Conservation (phyloP, 37 sponge, comb jelly and placozoan species). For the Aphrocallistes beatrix region DNA sequence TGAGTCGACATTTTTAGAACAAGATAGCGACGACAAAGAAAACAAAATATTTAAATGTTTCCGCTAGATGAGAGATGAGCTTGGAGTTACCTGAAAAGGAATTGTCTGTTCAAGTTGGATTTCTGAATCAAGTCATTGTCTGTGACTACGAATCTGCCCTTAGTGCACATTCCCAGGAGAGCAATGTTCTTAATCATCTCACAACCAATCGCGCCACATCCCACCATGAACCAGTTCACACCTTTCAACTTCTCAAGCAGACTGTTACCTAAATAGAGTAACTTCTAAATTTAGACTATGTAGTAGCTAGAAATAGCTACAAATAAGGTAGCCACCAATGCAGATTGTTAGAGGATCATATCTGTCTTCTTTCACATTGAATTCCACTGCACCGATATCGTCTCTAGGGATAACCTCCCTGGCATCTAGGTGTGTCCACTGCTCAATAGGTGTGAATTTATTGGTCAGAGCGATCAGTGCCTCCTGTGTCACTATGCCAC, state of each 20-base stretch:
- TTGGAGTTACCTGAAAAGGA: conserved; percentile 77
- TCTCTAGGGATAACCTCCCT: not conserved
- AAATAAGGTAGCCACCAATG: conserved; percentile 33
- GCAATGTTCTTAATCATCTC: conserved; percentile 94
- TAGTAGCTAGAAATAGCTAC: not conserved
- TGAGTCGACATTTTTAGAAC: too few species aligned
- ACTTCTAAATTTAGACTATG: not conserved
- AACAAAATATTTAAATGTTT: too few species aligned
- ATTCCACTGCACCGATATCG: not conserved
- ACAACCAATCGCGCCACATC: conserved; percentile 97
- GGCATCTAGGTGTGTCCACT: conserved; percentile 37
- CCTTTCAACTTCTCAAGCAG: not conserved
- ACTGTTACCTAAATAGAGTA: not conserved
- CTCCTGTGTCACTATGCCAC: conserved; percentile 86
- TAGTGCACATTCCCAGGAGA: conserved; percentile 64
- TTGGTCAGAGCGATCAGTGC: conserved; percentile 78
- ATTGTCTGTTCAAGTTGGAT: conserved; percentile 90
- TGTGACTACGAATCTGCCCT: conserved; percentile 33
- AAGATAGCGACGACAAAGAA: too few species aligned
- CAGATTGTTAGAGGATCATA: conserved; percentile 70
- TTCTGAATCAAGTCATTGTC: conserved; percentile 94
- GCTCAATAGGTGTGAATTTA: conserved; percentile 78
- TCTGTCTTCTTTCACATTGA: conserved; percentile 35
- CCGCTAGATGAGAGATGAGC: too few species aligned
- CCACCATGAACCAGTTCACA: conserved; percentile 19